phyloP scores from a whole-genome alignment of 2,888 invertebrate species.

The Clistopyga incitator region DNA sequence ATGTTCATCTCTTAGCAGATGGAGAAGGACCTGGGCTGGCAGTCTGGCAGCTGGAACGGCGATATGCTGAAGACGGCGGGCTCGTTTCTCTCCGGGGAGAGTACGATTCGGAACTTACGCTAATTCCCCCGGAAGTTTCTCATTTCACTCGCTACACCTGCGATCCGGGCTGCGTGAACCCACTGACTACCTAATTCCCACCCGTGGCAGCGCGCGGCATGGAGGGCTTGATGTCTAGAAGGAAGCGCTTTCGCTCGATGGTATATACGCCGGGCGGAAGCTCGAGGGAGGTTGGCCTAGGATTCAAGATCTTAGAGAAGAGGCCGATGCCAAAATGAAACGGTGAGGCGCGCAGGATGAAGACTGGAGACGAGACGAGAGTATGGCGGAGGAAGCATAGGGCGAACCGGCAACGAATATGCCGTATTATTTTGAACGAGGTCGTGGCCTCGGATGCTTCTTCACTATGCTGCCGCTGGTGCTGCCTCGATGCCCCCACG shows the following conservation, averaged over 20 bases:
- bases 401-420: constrained; percentile 57
- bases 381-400: constrained; percentile 33
- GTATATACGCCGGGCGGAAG: constrained; percentile 43
- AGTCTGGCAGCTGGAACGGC: constrained; percentile 33
- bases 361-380: constrained; percentile 22
- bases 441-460: constrained; percentile 40
- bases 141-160: constrained; percentile 66
- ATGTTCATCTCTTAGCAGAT: constrained; percentile 6
- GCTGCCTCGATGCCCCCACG: constrained; percentile 27
- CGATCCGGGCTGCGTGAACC: constrained; percentile 55
- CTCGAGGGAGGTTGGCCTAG: constrained; percentile 43
- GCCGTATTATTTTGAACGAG: constrained; percentile 60
- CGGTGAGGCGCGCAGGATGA: constrained; percentile 30
- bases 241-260: constrained; percentile 37
- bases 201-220: not conserved
- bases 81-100: constrained; percentile 57
- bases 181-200: constrained; percentile 65
- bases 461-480: not conserved
- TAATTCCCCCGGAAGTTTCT: constrained; percentile 70
- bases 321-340: constrained; percentile 61
- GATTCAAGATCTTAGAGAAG: constrained; percentile 56
- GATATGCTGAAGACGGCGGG: constrained; percentile 21
- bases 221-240: constrained; percentile 24
- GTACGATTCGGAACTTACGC: constrained; percentile 69
- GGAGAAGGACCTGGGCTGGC: constrained; percentile 15